phyloP scores from a whole-genome alignment of 2,113 vertebrate genomes.

The Motacilla alba region DNA sequence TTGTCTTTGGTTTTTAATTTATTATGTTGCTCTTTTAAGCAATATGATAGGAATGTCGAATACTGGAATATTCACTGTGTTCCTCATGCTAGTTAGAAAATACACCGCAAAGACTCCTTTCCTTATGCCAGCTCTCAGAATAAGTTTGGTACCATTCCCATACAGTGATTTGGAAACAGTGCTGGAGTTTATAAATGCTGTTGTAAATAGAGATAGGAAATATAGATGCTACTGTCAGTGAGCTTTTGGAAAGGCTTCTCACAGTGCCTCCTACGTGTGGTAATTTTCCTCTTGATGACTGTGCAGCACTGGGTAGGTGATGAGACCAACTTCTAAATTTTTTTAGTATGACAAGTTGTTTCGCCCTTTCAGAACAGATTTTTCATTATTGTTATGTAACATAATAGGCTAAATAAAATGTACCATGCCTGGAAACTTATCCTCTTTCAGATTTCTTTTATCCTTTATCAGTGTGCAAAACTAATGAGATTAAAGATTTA shows the following conservation, averaged over 20 bases:
- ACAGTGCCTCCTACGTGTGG: accelerated
- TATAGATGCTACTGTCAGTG: not conserved
- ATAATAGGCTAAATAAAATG: not conserved
- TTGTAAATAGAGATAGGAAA: not conserved
- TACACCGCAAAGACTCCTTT: not conserved
- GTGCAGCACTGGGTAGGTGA: not conserved
- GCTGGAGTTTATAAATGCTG: not conserved
- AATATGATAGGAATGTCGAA: not conserved
- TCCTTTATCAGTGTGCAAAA: conserved; percentile 9
- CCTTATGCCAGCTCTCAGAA: not conserved
- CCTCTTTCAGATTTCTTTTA: not conserved
- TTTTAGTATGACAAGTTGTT: not conserved
- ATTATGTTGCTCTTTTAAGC: not conserved
- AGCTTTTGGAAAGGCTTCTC: not conserved
- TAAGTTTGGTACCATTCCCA: not conserved
- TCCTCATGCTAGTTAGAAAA: not conserved
- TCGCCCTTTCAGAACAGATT: not conserved
- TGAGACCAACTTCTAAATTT: not conserved
- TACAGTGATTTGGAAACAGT: not conserved
- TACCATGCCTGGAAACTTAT: not conserved
- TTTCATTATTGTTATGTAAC: not conserved
- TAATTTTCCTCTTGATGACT: not conserved
- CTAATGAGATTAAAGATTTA: conserved; percentile 58
- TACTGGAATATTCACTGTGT: not conserved
- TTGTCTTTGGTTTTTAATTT: not conserved